Evolutionary conservation across 2,888 invertebrate genomes (phyloP).

Genomic region (Lithophane socia): DNA sequence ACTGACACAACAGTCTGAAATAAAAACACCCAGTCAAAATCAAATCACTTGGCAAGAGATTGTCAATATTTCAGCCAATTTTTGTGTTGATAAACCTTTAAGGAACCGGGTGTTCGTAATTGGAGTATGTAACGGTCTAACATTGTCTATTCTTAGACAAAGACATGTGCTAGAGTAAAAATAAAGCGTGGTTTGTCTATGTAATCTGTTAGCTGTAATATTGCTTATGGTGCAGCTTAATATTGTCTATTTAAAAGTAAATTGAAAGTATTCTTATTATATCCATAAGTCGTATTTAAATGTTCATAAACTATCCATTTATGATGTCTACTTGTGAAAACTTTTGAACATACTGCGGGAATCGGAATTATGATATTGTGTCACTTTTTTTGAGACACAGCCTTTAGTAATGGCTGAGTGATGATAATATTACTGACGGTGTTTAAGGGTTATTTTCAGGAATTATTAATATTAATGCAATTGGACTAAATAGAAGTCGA

Average conservation of each 20-base stretch:
- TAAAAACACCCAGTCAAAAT: not conserved
- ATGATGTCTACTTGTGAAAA: slow-evolving; percentile 20
- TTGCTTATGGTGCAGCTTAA: slow-evolving; percentile 46
- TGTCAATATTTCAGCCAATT: not conserved
- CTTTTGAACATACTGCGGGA: not conserved
- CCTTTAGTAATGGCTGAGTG: not conserved
- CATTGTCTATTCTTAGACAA: not conserved
- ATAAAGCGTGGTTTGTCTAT: slow-evolving; percentile 5
- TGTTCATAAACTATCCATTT: slow-evolving; percentile 17
- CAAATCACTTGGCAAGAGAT: not conserved
- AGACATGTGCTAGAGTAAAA: not conserved
- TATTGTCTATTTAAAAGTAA: slow-evolving; percentile 20
- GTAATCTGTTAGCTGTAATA: slow-evolving; percentile 42
- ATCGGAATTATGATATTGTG: slow-evolving; percentile 32
- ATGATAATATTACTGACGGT: not conserved
- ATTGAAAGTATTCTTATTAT: slow-evolving; percentile 40
- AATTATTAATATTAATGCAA: not conserved
- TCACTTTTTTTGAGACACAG: not conserved
- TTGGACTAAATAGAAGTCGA: not conserved
- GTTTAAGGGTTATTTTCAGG: not conserved
- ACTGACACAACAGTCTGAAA: not conserved
- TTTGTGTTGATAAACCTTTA: too few species aligned
- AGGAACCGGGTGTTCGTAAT: not conserved
- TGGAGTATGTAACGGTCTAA: slow-evolving; percentile 29
- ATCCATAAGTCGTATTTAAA: slow-evolving; percentile 23